Percentiles rank a stretch among this genome's conserved stretches.
phyloP scores from a whole-genome alignment of 2,113 vertebrate species.

The Dasyornis broadbenti region DNA sequence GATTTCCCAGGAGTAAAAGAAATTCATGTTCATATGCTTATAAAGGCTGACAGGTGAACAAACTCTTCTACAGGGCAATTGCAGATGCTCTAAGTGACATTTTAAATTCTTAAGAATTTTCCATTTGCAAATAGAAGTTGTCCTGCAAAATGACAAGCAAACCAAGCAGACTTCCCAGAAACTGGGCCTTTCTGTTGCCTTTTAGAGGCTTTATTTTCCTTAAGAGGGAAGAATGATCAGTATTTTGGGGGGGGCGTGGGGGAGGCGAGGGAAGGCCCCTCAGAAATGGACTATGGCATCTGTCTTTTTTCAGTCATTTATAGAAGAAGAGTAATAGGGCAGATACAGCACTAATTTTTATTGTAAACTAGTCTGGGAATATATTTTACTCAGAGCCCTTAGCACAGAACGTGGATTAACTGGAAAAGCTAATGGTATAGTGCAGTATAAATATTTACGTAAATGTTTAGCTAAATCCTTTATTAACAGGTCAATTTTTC shows the following conservation, averaged over 20 bases:
- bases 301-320: neutral
- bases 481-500: conserved; percentile 38
- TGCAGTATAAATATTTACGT: conserved; percentile 52
- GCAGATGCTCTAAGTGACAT: conserved; percentile 32
- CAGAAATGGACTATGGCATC: neutral
- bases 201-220: neutral
- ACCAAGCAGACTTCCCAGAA: neutral
- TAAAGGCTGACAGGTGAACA: conserved; percentile 49
- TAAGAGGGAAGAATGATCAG: neutral
- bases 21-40: neutral
- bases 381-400: conserved; percentile 43
- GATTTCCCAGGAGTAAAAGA: conserved; percentile 44
- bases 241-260: neutral
- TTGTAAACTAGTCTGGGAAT: conserved; percentile 32
- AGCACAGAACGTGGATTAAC: conserved; percentile 53
- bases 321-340: neutral
- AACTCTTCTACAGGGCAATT: conserved; percentile 10
- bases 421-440: conserved; percentile 23
- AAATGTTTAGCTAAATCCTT: conserved; percentile 27
- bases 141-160: neutral
- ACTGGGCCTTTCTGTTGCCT: neutral
- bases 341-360: conserved; percentile 41
- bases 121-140: neutral
- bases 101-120: conserved; percentile 12
- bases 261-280: neutral